These are phyloP conservation scores for Petrocephalus schoutedeni DNA, from an alignment of 2,797 vertebrate genomes.

Conservation along the genomic window DNA sequence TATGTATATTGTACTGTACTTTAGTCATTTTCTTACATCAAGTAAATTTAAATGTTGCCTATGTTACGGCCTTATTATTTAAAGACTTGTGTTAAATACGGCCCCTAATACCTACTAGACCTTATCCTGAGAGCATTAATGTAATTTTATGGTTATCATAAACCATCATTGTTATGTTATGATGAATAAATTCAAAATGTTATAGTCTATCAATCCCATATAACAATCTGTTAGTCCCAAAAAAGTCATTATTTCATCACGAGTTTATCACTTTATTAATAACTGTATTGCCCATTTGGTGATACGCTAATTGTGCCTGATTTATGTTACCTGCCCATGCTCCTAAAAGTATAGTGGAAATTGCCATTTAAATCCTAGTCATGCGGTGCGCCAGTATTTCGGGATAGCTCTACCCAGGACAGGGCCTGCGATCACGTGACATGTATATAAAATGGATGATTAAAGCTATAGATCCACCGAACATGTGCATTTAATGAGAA, in stretches of 20 bases:
- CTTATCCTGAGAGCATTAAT: neutral
- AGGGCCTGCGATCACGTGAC: neutral
- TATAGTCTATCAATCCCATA: neutral
- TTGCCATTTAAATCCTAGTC: neutral
- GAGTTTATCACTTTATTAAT: neutral
- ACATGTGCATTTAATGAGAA: neutral
- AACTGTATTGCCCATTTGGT: neutral
- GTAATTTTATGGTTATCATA: neutral
- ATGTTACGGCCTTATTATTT: neutral
- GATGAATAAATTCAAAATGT: neutral
- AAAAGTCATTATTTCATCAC: neutral
- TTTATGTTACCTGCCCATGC: neutral
- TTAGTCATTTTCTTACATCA: neutral
- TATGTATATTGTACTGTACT: neutral
- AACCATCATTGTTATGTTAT: slow-evolving; percentile 4
- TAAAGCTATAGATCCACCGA: neutral
- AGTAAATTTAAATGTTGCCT: neutral
- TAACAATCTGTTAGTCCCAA: neutral
- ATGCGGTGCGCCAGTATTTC: neutral
- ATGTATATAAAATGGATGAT: neutral
- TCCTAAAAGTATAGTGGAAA: neutral
- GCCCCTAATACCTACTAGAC: neutral
- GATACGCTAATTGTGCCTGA: neutral
- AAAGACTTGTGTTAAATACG: neutral
- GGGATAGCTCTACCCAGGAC: neutral